These are phyloP conservation scores for Cydia strobilella DNA, from an alignment of 1,140 invertebrate genomes.

Conservation along the genomic window DNA sequence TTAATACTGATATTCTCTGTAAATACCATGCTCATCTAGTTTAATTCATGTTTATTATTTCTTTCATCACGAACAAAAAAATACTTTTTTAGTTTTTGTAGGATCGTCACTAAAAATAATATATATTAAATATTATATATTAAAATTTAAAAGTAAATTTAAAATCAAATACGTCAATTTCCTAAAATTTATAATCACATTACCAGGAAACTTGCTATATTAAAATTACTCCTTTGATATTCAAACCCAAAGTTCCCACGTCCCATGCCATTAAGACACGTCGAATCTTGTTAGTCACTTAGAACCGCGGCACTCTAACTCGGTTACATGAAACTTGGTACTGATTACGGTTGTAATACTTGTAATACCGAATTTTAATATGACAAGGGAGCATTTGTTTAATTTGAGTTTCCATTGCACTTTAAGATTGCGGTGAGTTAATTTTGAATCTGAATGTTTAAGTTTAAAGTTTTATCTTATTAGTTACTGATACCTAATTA, in stretches of 20 bases:
- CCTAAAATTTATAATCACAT: background rate
- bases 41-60: no score
- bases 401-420: background rate
- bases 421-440: background rate
- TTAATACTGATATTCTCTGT: no score
- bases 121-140: no score
- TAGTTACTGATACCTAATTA: background rate
- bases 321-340: constrained; percentile 10
- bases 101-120: no score
- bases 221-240: background rate
- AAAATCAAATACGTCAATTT: background rate
- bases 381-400: constrained; percentile 5
- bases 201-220: background rate
- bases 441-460: background rate
- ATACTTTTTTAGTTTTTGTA: no score
- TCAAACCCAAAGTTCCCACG: background rate
- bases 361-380: constrained; percentile 7
- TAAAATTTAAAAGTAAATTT: no score
- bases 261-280: background rate
- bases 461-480: background rate
- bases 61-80: no score
- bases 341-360: background rate
- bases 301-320: background rate
- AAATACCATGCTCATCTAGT: no score
- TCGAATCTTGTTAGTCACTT: constrained; percentile 12